Base-by-base conservation (phyloP, 2,888 invertebrate species). In the Pyrochroa serraticornis region DNA sequence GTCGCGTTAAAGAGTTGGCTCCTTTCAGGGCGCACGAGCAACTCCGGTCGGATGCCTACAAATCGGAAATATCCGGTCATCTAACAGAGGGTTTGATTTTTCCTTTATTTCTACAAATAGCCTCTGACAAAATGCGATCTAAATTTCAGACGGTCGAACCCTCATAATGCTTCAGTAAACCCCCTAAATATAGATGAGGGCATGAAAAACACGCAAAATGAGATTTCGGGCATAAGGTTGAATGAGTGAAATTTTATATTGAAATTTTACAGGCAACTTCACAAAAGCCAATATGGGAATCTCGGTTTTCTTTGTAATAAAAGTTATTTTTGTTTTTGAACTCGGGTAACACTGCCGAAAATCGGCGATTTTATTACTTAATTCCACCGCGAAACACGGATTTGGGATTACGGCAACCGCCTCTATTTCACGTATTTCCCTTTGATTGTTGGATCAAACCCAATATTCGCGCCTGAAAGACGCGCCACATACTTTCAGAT, bases 261-360 rank as follows among this genome's bases (percentile, higher is more conserved):
- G 52, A 53, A 53, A 53, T 53, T 53, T 53, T 45, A 53, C 52
- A 45, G 37, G 31, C 52, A 42, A 45, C 33, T 53, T 44, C 52
- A 53, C 52, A 53, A 53, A 53, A 53, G 52, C 37, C 34, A 53
- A 53, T 38, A 52, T 52, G 42, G 43, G 38, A 37, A 1, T 46
- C 46, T 14, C 36, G 33, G 44, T 7, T 14, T 32, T 46, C 13
- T 48, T 39, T 30, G 33, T 33, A 36, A 48, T 22, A 42, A 49
- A 49, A 49, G 41, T 49, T 41, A 41, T 34, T 49, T 44, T 49
- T 35, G 34, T 34, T 42, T 41, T 32, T 12, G 7, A 7, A 6
- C n/a, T n/a, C n/a, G n/a, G n/a, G n/a, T n/a, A 43, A 14, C 14
- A 3, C 2, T 6, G 7, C 1, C 7, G 30, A 14, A 22, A 30